Evolutionary conservation across 2,113 vertebrate species (phyloP).

Genomic region (Centrocercus urophasianus): DNA sequence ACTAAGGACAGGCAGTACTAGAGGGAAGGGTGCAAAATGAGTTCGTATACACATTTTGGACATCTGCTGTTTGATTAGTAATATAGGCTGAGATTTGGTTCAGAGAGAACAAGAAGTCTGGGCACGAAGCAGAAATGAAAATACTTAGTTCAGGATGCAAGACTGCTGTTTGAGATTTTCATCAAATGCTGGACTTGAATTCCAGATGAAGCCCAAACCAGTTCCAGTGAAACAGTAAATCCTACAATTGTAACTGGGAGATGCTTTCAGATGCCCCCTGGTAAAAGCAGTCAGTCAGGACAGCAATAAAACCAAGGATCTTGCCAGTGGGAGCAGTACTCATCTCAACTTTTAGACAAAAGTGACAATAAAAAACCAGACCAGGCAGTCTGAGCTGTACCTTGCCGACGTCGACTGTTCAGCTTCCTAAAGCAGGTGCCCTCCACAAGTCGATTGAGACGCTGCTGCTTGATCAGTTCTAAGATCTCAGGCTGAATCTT

Average conservation of each 20-base stretch:
- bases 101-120: neutral
- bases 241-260: neutral
- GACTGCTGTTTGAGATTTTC: neutral
- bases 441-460: constrained; percentile 96
- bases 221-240: neutral
- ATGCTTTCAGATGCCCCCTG: neutral
- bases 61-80: neutral
- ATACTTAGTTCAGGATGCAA: neutral
- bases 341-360: neutral
- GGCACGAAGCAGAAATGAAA: neutral
- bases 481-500: constrained; percentile 99
- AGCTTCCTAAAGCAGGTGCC: constrained; percentile 99
- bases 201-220: neutral
- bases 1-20: neutral
- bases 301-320: neutral
- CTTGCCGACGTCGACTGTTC: constrained; percentile 95
- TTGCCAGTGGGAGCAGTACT: neutral
- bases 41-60: neutral
- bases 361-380: neutral
- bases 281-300: neutral
- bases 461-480: constrained; percentile 98
- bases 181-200: neutral
- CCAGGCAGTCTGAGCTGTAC: constrained; percentile 70
- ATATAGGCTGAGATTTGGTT: neutral
- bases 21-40: neutral